Conservation (phyloP, 2,797 vertebrate species). For the Manis crassicaudata region DNA sequence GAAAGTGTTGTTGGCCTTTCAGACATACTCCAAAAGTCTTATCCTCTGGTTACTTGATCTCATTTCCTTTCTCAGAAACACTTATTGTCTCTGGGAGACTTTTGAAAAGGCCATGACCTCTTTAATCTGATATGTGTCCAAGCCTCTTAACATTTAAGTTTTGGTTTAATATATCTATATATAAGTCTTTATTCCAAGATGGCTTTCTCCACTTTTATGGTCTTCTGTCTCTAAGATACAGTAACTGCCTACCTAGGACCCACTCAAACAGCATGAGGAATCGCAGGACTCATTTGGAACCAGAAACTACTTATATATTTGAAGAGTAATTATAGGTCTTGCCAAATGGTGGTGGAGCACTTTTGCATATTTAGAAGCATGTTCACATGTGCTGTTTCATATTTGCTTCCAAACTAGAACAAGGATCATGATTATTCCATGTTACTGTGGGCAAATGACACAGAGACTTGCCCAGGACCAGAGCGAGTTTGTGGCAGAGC, state of each 20-base stretch:
- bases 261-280: not conserved
- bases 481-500: not conserved
- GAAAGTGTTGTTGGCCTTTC: not conserved
- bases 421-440: not conserved
- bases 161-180: conserved; percentile 9
- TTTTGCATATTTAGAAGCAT: not conserved
- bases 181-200: not conserved
- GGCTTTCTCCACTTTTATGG: not conserved
- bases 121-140: not conserved
- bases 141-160: not conserved
- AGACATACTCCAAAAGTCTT: not conserved
- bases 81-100: not conserved
- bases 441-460: not conserved
- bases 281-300: not conserved
- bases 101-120: not conserved
- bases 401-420: not conserved
- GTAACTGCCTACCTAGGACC: not conserved
- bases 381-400: not conserved
- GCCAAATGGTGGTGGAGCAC: not conserved
- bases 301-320: not conserved
- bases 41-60: not conserved
- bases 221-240: not conserved
- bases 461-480: not conserved
- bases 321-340: not conserved
- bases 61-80: conserved; percentile 18